Conservation (phyloP, 2,797 vertebrate species). For the Tadarida brasiliensis region DNA sequence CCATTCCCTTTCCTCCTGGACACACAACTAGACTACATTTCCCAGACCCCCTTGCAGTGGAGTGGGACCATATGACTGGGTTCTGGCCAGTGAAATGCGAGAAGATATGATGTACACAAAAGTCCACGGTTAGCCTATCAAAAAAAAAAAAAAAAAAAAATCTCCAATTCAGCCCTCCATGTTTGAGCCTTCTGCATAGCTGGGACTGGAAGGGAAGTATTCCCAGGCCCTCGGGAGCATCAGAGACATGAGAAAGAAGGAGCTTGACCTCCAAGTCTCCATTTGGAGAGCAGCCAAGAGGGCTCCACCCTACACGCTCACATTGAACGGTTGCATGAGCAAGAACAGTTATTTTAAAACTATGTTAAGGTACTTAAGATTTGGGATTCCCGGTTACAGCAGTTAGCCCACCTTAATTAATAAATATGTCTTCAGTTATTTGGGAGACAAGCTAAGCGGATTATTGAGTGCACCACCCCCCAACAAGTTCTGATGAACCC, state of each 20-base stretch:
- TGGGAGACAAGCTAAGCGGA: background rate
- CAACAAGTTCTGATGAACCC: background rate
- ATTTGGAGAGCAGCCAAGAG: background rate
- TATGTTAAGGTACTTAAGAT: background rate
- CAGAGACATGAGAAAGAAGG: background rate
- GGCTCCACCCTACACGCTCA: background rate
- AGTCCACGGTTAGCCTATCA: background rate
- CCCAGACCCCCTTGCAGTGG: background rate
- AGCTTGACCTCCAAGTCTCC: background rate
- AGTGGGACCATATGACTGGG: background rate
- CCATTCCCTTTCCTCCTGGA: background rate
- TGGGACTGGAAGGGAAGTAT: background rate
- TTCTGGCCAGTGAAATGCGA: background rate
- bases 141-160: background rate
- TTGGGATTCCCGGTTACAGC: background rate
- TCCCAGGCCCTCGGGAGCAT: background rate
- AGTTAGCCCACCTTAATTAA: background rate
- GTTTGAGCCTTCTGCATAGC: background rate
- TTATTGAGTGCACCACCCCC: background rate
- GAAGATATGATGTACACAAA: background rate
- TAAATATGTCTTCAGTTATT: background rate
- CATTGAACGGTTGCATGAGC: background rate
- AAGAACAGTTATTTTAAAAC: background rate
- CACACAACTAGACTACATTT: background rate
- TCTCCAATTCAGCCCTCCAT: background rate